Evolutionary conservation across 2,797 vertebrate genomes (phyloP).

Genomic region (Anas bernieri): DNA sequence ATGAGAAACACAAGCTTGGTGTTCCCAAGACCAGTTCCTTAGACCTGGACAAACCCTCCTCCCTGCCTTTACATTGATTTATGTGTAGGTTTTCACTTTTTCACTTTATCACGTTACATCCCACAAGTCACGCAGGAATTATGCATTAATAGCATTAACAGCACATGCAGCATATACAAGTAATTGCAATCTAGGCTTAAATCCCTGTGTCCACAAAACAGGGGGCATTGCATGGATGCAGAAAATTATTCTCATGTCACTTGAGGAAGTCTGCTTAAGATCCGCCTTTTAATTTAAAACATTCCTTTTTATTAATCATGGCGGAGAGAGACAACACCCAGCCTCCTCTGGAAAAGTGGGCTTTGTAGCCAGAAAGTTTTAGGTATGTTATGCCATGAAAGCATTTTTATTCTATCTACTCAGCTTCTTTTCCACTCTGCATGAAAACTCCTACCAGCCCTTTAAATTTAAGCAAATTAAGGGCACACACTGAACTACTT

Average conservation of each 20-base stretch:
- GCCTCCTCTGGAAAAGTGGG: neutral
- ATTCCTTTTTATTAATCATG: neutral
- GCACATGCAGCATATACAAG: fast-evolving
- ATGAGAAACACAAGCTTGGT: neutral
- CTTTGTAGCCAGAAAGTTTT: neutral
- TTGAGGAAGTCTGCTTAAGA: neutral
- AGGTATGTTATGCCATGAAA: neutral
- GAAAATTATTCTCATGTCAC: neutral
- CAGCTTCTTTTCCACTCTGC: neutral
- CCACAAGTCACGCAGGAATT: neutral
- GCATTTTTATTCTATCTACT: neutral
- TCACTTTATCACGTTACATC: neutral
- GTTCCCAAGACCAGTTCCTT: neutral
- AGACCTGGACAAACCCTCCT: neutral
- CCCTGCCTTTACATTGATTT: neutral
- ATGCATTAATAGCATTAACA: neutral
- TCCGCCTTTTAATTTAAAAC: neutral
- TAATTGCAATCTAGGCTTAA: neutral
- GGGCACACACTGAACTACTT: slow-evolving; percentile 21
- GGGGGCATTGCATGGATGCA: neutral
- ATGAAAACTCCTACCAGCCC: neutral
- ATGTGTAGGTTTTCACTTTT: neutral
- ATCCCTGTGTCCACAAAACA: neutral
- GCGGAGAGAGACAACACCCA: neutral
- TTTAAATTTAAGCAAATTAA: slow-evolving; percentile 47